These are phyloP conservation scores for Selene dorsalis DNA, from an alignment of 2,797 vertebrate genomes.

Conservation along the genomic window DNA sequence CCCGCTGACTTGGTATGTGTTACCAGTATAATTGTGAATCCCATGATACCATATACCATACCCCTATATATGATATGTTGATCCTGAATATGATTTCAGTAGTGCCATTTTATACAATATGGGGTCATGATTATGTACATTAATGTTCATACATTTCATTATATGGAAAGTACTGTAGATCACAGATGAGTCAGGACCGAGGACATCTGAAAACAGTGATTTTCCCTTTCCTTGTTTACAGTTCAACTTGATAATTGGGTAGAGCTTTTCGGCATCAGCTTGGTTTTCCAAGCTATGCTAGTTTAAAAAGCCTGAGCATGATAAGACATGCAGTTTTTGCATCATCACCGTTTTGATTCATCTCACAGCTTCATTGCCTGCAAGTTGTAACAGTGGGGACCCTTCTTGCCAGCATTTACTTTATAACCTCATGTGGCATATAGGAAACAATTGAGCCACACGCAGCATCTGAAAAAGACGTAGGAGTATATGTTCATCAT, in stretches of 20 bases:
- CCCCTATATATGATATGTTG: not conserved
- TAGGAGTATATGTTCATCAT: not conserved
- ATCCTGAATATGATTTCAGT: not conserved
- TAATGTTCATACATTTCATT: not conserved
- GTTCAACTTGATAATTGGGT: not conserved
- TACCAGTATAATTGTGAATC: not conserved
- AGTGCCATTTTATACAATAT: not conserved
- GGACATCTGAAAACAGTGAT: slow-evolving; percentile 23
- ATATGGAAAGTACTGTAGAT: not conserved
- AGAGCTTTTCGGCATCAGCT: slow-evolving; percentile 1
- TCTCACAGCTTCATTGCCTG: not conserved
- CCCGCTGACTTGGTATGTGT: not conserved
- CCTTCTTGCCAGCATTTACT: not conserved
- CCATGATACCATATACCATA: not conserved
- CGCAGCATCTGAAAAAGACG: not conserved
- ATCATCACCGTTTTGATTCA: not conserved
- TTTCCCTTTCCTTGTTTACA: slow-evolving; percentile 13
- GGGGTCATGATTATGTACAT: not conserved
- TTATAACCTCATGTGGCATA: not conserved
- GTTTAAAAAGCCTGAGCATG: slow-evolving; percentile 21
- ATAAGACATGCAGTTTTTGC: slow-evolving; percentile 20
- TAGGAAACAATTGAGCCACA: not conserved
- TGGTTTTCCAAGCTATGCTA: slow-evolving; percentile 15
- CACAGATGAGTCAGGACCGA: not conserved
- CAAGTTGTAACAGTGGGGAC: not conserved